A percentile compares a stretch with the other conserved stretches of the same genome.
Conservation (phyloP, 2,113 vertebrate species). For the Hippoglossus stenolepis region DNA sequence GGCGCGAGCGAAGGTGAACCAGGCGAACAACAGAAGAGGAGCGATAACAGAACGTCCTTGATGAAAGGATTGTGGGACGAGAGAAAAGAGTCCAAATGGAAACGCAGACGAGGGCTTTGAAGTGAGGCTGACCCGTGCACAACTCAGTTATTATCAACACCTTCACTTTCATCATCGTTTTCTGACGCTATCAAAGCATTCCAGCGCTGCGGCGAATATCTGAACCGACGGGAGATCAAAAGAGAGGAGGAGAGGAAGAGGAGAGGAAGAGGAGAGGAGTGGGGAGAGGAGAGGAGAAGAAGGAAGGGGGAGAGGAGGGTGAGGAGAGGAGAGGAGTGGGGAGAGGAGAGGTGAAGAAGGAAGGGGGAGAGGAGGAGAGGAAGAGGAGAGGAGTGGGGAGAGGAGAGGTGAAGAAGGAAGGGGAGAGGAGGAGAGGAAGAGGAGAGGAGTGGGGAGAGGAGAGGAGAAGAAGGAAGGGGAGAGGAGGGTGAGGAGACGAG, state of each 20-base stretch:
- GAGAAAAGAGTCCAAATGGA: no score
- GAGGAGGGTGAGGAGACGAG: no score
- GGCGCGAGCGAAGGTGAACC: neutral
- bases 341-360: no score
- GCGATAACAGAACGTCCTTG: neutral
- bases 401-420: no score
- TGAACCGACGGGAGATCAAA: slow-evolving; percentile 37
- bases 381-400: no score
- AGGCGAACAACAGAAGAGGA: neutral
- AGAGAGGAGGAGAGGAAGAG: neutral
- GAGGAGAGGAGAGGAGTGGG: no score
- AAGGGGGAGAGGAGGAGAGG: no score
- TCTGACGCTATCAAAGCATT: neutral
- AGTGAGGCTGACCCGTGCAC: slow-evolving; percentile 12
- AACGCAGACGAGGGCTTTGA: slow-evolving; percentile 44
- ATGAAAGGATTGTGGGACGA: neutral
- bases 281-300: no score
- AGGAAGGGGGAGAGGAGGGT: accelerated
- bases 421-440: no score
- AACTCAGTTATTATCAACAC: neutral
- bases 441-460: no score
- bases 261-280: no score
- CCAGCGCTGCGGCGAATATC: neutral
- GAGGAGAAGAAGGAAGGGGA: no score
- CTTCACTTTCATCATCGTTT: neutral